Evolutionary conservation across 2,888 invertebrate species (phyloP).

Genomic region (Synanthedon vespiformis): DNA sequence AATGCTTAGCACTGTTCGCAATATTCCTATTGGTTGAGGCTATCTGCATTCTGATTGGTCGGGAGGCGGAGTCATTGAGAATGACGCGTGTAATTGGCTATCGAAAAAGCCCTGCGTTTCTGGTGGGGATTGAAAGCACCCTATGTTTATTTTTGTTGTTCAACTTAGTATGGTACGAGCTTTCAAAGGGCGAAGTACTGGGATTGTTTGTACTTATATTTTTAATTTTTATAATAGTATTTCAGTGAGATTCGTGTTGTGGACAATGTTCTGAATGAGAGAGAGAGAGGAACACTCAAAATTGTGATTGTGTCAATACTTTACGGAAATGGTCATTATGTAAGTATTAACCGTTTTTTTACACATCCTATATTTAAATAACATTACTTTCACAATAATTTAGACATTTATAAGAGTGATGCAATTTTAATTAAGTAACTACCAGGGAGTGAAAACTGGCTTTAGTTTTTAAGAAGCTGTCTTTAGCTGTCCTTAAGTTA

Average conservation of each 20-base stretch:
- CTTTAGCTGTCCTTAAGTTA: too few relatives aligned
- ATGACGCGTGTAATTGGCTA: conserved; percentile 29
- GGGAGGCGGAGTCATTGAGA: conserved; percentile 35
- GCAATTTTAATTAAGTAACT: too few relatives aligned
- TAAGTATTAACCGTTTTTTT: conserved; percentile 28
- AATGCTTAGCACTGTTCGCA: conserved; percentile 16
- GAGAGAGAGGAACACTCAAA: background rate
- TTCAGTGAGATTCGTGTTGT: background rate
- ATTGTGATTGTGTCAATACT: background rate
- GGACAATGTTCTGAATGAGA: background rate
- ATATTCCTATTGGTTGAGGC: conserved; percentile 34
- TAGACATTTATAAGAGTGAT: too few relatives aligned
- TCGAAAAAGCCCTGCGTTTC: conserved; percentile 25
- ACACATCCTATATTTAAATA: background rate
- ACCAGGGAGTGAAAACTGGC: too few relatives aligned
- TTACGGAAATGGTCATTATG: conserved; percentile 64
- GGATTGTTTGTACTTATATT: background rate
- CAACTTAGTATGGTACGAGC: conserved; percentile 59
- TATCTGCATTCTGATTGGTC: conserved; percentile 31
- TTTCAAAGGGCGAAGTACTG: conserved; percentile 29
- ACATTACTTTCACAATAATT: background rate
- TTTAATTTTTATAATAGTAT: background rate
- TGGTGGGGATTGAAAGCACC: conserved; percentile 51
- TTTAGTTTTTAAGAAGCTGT: too few relatives aligned
- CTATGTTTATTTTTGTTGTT: conserved; percentile 65